phyloP scores from a whole-genome alignment of 2,888 invertebrate species.

The Acronicta aceris region DNA sequence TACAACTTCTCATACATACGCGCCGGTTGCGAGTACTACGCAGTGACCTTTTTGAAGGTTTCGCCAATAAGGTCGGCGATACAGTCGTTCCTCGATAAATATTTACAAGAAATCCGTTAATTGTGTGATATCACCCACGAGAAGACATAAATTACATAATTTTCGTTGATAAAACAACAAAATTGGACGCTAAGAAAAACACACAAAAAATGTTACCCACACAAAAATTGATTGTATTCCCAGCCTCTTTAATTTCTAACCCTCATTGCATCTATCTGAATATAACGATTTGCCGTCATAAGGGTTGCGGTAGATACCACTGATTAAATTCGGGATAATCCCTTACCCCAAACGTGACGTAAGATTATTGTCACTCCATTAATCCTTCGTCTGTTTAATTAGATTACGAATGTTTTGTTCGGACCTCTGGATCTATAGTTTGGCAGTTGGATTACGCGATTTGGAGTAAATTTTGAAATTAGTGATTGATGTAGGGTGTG shows the following conservation, averaged over 20 bases:
- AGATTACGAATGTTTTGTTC: slow-evolving; percentile 67
- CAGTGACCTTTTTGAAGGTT: too few relatives aligned
- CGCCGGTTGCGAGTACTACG: too few relatives aligned
- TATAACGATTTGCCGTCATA: slow-evolving; percentile 60
- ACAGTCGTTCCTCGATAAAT: too few relatives aligned
- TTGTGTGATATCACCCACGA: too few relatives aligned
- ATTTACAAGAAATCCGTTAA: too few relatives aligned
- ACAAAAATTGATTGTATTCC: neutral
- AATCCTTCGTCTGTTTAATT: slow-evolving; percentile 83
- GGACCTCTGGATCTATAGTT: slow-evolving; percentile 39
- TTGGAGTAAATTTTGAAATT: slow-evolving; percentile 49
- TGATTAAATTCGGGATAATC: slow-evolving; percentile 87
- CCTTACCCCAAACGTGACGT: slow-evolving; percentile 73
- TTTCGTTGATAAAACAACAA: too few relatives aligned
- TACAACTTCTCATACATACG: too few relatives aligned
- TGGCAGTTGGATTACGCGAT: slow-evolving; percentile 55
- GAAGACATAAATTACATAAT: too few relatives aligned
- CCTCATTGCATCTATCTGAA: slow-evolving; percentile 49
- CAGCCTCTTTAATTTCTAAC: slow-evolving; percentile 27
- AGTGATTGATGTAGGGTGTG: slow-evolving; percentile 47
- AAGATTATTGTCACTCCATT: slow-evolving; percentile 88
- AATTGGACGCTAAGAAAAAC: neutral
- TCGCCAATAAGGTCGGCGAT: too few relatives aligned
- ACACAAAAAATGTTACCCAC: neutral
- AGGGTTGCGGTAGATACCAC: slow-evolving; percentile 72